These are phyloP conservation scores for Delphinus delphis DNA, from an alignment of 2,113 vertebrate species.

Conservation along the genomic window DNA sequence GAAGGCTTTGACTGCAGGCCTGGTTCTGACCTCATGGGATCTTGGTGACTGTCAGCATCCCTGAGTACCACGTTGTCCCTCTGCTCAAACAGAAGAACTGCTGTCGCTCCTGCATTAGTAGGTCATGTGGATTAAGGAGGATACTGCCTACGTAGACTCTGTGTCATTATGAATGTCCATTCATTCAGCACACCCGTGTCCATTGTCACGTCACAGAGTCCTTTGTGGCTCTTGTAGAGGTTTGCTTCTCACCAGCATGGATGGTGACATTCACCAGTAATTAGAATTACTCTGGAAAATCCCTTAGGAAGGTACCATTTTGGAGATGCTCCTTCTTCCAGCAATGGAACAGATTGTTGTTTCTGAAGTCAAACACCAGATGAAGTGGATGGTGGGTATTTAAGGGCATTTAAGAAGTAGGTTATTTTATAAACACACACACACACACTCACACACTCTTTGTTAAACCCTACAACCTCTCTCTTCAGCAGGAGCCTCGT, in stretches of 20 bases:
- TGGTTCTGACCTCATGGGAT: neutral
- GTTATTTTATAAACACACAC: too few relatives aligned
- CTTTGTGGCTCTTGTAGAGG: neutral
- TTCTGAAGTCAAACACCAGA: neutral
- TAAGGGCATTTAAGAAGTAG: neutral
- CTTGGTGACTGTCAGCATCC: neutral
- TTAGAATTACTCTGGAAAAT: neutral
- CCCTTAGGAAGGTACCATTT: neutral
- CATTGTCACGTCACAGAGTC: neutral
- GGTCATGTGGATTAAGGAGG: neutral
- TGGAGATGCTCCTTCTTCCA: neutral
- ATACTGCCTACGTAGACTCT: neutral
- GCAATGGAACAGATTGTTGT: neutral
- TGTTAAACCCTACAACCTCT: neutral
- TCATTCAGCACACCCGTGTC: neutral
- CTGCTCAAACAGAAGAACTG: neutral
- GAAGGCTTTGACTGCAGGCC: neutral
- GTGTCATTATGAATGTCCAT: neutral
- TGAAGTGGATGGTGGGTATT: neutral
- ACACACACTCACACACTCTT: neutral
- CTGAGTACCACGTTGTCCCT: neutral
- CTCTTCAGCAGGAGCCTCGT: neutral
- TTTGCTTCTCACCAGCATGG: neutral
- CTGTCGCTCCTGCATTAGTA: neutral
- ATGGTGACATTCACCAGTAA: neutral